Percentiles rank a stretch among this genome's conserved stretches.
Evolutionary conservation across 2,797 vertebrate genomes (phyloP).

Genomic region (Esox lucius): DNA sequence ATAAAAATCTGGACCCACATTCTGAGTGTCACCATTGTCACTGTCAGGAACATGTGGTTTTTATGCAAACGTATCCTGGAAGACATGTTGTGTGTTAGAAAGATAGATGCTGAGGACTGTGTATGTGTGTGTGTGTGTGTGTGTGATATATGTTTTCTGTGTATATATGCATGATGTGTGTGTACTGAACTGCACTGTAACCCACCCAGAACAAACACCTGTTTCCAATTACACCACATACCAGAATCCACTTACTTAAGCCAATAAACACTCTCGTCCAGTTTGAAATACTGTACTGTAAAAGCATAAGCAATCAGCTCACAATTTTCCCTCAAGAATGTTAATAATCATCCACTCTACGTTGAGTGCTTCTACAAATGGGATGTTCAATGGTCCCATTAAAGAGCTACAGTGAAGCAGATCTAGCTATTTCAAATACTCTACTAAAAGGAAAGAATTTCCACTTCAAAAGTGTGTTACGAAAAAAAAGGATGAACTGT

Average conservation of each 20-base stretch:
- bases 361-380: conserved; percentile 20
- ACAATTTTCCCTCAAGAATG: conserved; percentile 40
- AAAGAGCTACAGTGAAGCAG: background rate
- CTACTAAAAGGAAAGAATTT: background rate
- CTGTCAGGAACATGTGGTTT: conserved; percentile 24
- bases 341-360: conserved; percentile 39
- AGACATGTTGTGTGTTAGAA: background rate
- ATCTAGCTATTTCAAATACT: background rate
- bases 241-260: conserved; percentile 67
- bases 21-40: conserved; percentile 38
- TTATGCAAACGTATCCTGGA: background rate
- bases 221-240: conserved; percentile 72
- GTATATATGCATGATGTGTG: background rate
- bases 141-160: background rate
- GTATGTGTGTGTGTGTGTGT: too few relatives aligned
- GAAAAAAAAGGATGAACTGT: too few relatives aligned
- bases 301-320: conserved; percentile 40
- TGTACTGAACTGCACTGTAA: conserved; percentile 2
- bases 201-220: conserved; percentile 57
- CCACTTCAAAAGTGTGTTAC: background rate
- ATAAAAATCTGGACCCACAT: conserved; percentile 50
- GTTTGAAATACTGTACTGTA: conserved; percentile 55
- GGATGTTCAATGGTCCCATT: background rate
- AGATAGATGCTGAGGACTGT: background rate
- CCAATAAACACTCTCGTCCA: conserved; percentile 64